Conservation (phyloP, 2,113 vertebrate genomes). For the Varanus komodoensis region DNA sequence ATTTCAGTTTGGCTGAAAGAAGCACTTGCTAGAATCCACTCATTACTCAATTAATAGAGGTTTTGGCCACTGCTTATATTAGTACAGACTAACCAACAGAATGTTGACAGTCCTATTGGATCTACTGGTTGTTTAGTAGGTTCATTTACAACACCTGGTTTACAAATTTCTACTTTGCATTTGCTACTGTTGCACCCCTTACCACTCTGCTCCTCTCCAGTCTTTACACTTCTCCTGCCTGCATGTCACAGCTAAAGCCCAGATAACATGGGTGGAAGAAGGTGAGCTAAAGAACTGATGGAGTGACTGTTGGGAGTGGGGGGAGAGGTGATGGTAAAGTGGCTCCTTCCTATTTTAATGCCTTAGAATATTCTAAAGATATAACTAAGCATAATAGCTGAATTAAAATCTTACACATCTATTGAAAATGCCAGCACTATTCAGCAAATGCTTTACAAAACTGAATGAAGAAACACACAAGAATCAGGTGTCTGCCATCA, state of each 20-base stretch:
- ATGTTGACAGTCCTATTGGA: not conserved
- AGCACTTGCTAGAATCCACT: not conserved
- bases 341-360: not conserved
- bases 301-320: not conserved
- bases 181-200: not conserved
- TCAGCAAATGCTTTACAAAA: not conserved
- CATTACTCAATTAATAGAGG: not conserved
- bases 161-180: not conserved
- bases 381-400: not conserved
- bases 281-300: not conserved
- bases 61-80: not conserved
- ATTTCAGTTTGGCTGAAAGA: not conserved
- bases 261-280: not conserved
- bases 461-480: not conserved
- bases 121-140: not conserved
- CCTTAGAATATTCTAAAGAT: not conserved
- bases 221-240: not conserved
- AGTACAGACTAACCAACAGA: not conserved
- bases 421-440: not conserved
- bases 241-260: not conserved
- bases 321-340: not conserved
- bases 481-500: not conserved
- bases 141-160: not conserved
- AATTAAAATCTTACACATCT: not conserved
- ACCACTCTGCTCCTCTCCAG: not conserved